Evolutionary conservation across 2,797 vertebrate genomes (phyloP), one percentile per base, ranked within the genome.

Genomic region (Acanthopagrus latus): DNA sequence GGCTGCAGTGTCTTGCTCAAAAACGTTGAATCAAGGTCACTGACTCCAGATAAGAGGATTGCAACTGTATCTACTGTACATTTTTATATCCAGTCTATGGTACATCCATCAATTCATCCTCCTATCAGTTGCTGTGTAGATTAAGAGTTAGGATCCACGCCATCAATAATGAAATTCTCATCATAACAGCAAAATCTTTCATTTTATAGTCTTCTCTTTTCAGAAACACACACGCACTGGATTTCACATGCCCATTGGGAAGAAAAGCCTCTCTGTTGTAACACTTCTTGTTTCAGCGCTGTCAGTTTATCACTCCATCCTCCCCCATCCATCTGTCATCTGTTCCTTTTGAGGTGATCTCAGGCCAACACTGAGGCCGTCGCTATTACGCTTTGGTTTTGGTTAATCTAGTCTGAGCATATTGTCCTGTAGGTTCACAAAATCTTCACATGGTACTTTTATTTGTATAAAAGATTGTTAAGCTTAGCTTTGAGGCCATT

Each of bases 241-340:
- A 72, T 69, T 63, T 16, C n/a, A 43, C 48, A 50, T 55, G 33
- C 13, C 11, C n/a, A 29, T 10, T n/a, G 21, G 47, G 67, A 70
- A 72, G 33, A 65, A 76, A 68, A 56, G 52, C 29, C 58, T 33
- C 43, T 58, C 65, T 41, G 54, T 86, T 74, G 74, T 85, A 84
- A 78, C 67, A 76, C 69, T 80, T 80, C 73, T 44, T 29, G 48
- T 78, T 73, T 67, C 64, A 86, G 74, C n/a, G 3, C 64, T 74
- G 71, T 83, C 84, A 84, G 44, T 83, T 81, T 70, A 66, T 75
- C 80, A 77, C 78, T 65, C 64, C 76, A 41, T 59, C 76, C 58
- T 78, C 71, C 79, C 73, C 43, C 76, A 59, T 60, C 74, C 62
- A 83, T 86, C 83, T 86, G 83, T 89, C 84, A 80, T 68, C 69